Evolutionary conservation across 2,113 vertebrate species (phyloP), one percentile per base, ranked within the genome.

Genomic region (Platycercus adscitus): DNA sequence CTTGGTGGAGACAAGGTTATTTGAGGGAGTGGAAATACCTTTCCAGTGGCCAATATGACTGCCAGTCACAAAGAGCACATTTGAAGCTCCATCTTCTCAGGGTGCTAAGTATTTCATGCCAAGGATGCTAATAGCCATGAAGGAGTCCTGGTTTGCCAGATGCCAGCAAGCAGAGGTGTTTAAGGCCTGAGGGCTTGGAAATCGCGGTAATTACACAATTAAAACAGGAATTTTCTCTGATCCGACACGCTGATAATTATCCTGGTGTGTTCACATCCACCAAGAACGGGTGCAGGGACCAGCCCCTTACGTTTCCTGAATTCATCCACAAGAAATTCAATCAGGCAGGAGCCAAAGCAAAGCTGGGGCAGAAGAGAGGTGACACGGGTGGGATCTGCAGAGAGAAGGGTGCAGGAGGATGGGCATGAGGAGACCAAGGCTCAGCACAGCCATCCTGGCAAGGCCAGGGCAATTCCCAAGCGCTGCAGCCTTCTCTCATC

Each of bases 181-280:
- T 35, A 46, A 91, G 89, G 85, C 94, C 82, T 31, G 70, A 87
- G 68, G 91, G 78, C 63, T 93, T 91, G 72, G 33, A 37, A 90
- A 96, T 95, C 70, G 89, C 87, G 91, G 68, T 55, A 88, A 96
- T 97, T 96, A 95, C 82, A 94, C 85, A 83, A 95, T 94, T 94
- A 88, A 96, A 91, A 53, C 73, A 58, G 11, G 46, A 85, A 90
- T 96, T 96, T 83, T 43, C 76, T 46, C 71, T 15, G 37, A 88
- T 94, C 31, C 1, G 1, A 89, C 91, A 73, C 1, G 5, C 85
- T 49, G 46, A 43, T 95, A 70, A 77, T 96, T 80, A 88, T 39
- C 81, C 75, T 69, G 85, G 81, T 1, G 0, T 80, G 87, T n/a
- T 94, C 78, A 47, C 75, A 68, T 49, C 52, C 84, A 55, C 70